Evolutionary conservation across 2,797 vertebrate genomes (phyloP), one percentile per base, ranked within the genome.

Genomic region (Nannoperca obscura): DNA sequence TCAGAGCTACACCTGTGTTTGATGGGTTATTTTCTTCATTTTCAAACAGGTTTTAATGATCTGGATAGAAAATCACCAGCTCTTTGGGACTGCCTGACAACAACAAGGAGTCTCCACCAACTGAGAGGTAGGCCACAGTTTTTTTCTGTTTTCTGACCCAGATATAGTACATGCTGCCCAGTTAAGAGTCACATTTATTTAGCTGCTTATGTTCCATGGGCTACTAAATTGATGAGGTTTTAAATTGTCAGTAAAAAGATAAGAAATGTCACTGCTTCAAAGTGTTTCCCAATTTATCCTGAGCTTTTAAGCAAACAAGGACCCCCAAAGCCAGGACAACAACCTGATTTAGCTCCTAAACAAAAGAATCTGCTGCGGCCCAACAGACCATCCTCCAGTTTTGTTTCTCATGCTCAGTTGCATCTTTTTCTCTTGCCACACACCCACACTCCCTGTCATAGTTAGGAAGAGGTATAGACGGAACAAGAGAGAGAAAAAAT

Each of bases 91-190:
- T 27, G 9, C 22, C 40, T 54, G 60, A 59, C 76, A 57, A 32
- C 47, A 38, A 20, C 11, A 36, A 49, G 7, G 36, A 71, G 36
- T 38, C 61, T 70, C 57, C 53, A 55, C 1, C 32, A 12, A 15
- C 47, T 57, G 46, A 85, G 24, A 90, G 90, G 92, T 92, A 91
- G 73, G 90, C 27, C 60, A 19, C 17, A 19, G 1, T 60, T 60
- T 24, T 24, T 42, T 71, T 4, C 3, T 42, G 22, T 52, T 68
- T 58, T 34, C 42, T 64, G 30, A 68, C 14, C 7, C 4, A 55
- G 15, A 52, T 5, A 30, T 9, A n/a, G 11, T 6, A n/a, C 40
- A 44, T 13, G 2, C 19, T 72, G 22, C 4, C 38, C 30, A 54
- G 36, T 67, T 7, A 40, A 5, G 17, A 66, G 19, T 7, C 2